Evolutionary conservation across 1,140 invertebrate species (phyloP).

Genomic region (Drosophila yakuba): DNA sequence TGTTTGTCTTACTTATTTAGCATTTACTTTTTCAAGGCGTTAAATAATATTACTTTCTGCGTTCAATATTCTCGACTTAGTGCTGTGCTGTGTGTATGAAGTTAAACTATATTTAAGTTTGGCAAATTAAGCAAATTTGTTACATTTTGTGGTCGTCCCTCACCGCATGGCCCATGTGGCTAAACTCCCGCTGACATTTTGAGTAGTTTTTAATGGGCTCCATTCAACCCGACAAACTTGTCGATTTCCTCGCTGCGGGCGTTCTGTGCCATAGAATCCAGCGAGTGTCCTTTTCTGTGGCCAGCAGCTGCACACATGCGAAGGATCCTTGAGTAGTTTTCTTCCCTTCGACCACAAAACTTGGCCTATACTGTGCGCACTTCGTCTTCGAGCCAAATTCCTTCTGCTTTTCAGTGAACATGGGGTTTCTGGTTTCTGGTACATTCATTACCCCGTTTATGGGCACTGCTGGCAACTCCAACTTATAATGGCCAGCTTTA

Average conservation of each 20-base stretch:
- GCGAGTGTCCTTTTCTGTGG: constrained; percentile 35
- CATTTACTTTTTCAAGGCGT: neutral
- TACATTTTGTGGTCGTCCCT: constrained; percentile 36
- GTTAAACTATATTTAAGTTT: constrained; percentile 5
- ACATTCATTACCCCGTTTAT: constrained; percentile 66
- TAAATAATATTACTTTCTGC: no score
- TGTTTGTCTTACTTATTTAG: neutral
- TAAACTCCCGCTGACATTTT: constrained; percentile 68
- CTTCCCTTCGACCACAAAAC: constrained; percentile 22
- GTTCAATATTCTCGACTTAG: neutral
- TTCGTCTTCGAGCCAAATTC: neutral
- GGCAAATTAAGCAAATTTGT: constrained; percentile 69
- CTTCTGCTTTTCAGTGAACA: neutral
- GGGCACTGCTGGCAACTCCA: constrained; percentile 53
- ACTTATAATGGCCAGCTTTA: constrained; percentile 43
- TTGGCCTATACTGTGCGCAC: constrained; percentile 28
- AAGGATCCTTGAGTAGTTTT: constrained; percentile 24
- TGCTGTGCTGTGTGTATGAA: neutral
- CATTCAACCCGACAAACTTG: constrained; percentile 57
- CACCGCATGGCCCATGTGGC: constrained; percentile 22
- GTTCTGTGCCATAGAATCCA: constrained; percentile 21
- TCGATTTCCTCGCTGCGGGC: constrained; percentile 53
- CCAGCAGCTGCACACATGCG: constrained; percentile 32
- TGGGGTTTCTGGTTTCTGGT: constrained; percentile 7
- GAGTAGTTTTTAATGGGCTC: constrained; percentile 79